These are phyloP conservation scores for Cairina moschata DNA, from an alignment of 2,113 vertebrate species.

Conservation along the genomic window DNA sequence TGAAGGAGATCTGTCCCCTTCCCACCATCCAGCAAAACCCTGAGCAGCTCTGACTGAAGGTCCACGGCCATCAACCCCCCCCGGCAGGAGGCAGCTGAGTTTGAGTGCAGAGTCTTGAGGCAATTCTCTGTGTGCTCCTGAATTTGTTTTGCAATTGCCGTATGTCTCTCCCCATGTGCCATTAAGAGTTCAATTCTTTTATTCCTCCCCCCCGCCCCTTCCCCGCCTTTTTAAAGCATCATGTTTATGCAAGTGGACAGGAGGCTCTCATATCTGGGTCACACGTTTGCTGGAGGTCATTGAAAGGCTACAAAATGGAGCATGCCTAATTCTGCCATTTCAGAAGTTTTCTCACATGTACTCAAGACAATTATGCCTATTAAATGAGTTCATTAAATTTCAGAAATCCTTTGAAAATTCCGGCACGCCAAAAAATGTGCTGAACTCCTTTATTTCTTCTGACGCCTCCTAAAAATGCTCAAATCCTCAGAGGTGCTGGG, in stretches of 20 bases:
- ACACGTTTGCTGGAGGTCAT: constrained; percentile 84
- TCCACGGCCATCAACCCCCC: background rate
- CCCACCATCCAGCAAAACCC: constrained; percentile 9
- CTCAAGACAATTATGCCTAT: constrained; percentile 78
- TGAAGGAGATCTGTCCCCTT: background rate
- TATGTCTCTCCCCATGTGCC: constrained; percentile 52
- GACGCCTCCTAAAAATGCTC: background rate
- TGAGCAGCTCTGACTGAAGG: background rate
- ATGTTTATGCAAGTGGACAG: constrained; percentile 80
- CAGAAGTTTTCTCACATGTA: constrained; percentile 79
- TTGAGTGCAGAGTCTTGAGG: constrained; percentile 50
- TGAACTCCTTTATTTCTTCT: constrained; percentile 52
- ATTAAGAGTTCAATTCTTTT: constrained; percentile 61
- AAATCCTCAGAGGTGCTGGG: background rate
- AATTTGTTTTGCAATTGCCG: constrained; percentile 60
- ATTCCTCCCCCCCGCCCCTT: background rate
- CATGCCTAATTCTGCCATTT: constrained; percentile 84
- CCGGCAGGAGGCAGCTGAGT: background rate
- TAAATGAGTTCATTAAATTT: constrained; percentile 77
- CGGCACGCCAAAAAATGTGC: constrained; percentile 59
- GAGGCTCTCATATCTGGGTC: constrained; percentile 81
- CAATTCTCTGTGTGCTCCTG: constrained; percentile 63
- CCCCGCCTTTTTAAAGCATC: constrained; percentile 73
- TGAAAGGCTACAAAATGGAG: constrained; percentile 86
- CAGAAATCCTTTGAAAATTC: constrained; percentile 77